Base-by-base conservation (phyloP, 2,113 vertebrate genomes). In the Setophaga petechia region DNA sequence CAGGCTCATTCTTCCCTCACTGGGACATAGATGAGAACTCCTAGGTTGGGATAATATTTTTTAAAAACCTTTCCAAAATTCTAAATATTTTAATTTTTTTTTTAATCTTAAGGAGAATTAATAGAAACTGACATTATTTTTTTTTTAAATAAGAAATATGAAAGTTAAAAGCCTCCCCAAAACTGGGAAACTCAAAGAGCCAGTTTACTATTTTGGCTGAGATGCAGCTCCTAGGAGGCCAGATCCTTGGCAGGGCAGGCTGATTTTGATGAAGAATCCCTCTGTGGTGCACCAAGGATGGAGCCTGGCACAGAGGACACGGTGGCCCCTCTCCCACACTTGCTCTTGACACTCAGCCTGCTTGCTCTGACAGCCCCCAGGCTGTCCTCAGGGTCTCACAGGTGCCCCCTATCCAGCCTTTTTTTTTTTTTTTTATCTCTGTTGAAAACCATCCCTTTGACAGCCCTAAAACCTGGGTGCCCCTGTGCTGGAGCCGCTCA, bases 261-360 rank as follows among this genome's bases (percentile, higher is more conserved):
- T 67, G 79, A 58, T 79, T 58, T 63, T 19, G 10, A 1, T 68
- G 65, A 37, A 41, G 61, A 75, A 58, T 76, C 61, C 28, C 16
- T 80, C n/a, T 80, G 78, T 44, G 52, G 15, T 52, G 52, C 51
- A 37, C 2, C 9, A 49, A 87, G 63, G 79, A 28, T 15, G 28
- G 14, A 17, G 15, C 39, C 37, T 18, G 41, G 0, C 5, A 1
- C 25, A 9, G 51, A 39, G 63, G 28, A 11, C 0, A 0, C 0
- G 0, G 9, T 35, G 30, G 25, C 14, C 20, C 30, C 12, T 65
- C 43, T 79, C 65, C 59, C 6, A 1, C 44, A 2, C 28, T 66
- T 24, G 43, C 57, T 77, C 37, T n/a, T 58, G 44, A 27, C 59
- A 16, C 31, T 35, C 15, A 44, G 23, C 28, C 62, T 79, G 37